Evolutionary conservation across 23 tunicate genomes (phyloP), one percentile per base, ranked within the genome.

Genomic region (Botrylloides violaceus): DNA sequence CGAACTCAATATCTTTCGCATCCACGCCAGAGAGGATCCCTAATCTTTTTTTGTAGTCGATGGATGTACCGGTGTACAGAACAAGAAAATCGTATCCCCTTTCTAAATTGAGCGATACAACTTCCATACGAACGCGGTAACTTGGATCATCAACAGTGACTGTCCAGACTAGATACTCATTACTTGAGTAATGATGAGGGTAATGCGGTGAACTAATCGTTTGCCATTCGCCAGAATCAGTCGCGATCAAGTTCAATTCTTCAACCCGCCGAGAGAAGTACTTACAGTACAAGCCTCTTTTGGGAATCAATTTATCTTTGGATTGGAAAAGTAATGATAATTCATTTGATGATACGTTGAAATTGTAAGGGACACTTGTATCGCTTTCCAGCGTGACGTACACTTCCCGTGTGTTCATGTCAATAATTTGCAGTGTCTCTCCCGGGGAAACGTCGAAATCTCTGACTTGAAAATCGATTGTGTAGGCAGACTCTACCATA

Each of bases 191-290:
- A 2, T 68, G 26, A 19, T n/a, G 1, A 12, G 74, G 74, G 28
- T 32, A 68, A 22, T 43, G 36, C 6, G 74, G 74, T 4, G 74
- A 68, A n/a, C 56, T 37, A 32, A 68, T 2, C 6, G 58, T 18
- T 21, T 68, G 56, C 74, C 74, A 68, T n/a, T n/a, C n/a, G 4
- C n/a, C 30, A 18, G 58, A n/a, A 22, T 68, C 74, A 21, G 23
- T 32, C 28, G 18, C 9, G 26, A 4, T 25, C 24, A 68, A 26
- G n/a, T 19, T 37, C 15, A 43, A 7, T 15, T 43, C 53, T 43
- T 43, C 53, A 9, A 15, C 53, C 53, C 15, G 53, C 15, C 53
- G 53, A 7, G 53, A 43, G 15, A 43, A 43, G 53, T 43, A 43
- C 53, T 43, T 43, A 9, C 53, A 9, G 15, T 43, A 43, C 53